Conservation (phyloP, 1,140 invertebrate genomes). For the Drosophila punjabiensis region DNA sequence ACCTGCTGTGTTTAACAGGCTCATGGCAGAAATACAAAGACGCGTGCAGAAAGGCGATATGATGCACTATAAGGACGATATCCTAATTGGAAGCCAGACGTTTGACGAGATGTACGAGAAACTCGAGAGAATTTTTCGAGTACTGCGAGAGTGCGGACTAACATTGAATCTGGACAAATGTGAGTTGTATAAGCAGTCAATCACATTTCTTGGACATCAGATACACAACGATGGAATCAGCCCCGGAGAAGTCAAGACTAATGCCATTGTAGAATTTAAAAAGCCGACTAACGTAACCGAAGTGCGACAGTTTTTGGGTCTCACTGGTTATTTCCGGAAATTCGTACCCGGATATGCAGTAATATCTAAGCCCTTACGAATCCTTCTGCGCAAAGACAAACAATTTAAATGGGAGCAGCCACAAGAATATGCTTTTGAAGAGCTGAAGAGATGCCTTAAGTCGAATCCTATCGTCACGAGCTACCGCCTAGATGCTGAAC, state of each 20-base stretch:
- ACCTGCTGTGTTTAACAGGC: too few relatives aligned
- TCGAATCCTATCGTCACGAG: background rate
- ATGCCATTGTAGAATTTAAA: background rate
- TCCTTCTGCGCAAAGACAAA: background rate
- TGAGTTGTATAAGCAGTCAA: conserved; percentile 1
- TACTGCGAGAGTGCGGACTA: too few relatives aligned
- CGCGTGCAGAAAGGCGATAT: too few relatives aligned
- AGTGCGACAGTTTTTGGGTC: background rate
- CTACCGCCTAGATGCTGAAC: background rate
- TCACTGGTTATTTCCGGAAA: background rate
- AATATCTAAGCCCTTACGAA: background rate
- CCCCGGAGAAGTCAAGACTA: background rate
- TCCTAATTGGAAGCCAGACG: too few relatives aligned
- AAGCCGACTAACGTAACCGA: background rate
- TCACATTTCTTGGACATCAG: conserved; percentile 2
- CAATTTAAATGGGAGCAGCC: background rate
- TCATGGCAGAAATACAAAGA: too few relatives aligned
- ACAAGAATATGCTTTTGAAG: background rate
- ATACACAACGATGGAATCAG: too few relatives aligned
- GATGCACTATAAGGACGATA: too few relatives aligned
- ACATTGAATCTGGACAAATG: background rate
- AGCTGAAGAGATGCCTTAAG: background rate
- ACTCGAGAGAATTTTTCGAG: too few relatives aligned
- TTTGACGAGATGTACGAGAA: too few relatives aligned
- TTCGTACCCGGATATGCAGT: background rate